Conservation (phyloP, 2,797 vertebrate genomes). For the Dicrostonyx torquatus region DNA sequence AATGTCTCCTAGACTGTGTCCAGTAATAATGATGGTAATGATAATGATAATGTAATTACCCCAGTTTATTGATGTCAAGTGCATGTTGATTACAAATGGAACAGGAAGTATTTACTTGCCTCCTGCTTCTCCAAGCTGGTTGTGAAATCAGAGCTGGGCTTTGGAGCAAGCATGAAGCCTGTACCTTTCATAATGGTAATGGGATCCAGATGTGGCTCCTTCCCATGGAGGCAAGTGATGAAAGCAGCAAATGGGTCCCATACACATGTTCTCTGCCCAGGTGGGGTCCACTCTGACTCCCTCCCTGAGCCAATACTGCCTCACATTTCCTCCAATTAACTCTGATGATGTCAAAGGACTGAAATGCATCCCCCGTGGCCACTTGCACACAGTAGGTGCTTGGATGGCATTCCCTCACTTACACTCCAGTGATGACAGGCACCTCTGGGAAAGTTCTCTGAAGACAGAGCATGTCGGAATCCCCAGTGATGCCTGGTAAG, state of each 20-base stretch:
- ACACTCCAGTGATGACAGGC: not conserved
- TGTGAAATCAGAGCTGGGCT: constrained; percentile 91
- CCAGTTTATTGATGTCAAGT: constrained; percentile 85
- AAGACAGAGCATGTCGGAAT: not conserved
- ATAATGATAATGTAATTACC: constrained; percentile 83
- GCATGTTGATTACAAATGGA: constrained; percentile 86
- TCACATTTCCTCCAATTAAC: constrained; percentile 75
- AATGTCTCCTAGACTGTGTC: constrained; percentile 79
- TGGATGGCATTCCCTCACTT: not conserved
- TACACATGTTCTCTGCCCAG: constrained; percentile 91
- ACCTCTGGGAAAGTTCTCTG: not conserved
- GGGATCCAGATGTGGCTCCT: constrained; percentile 93
- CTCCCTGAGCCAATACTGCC: constrained; percentile 84
- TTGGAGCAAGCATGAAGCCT: constrained; percentile 89
- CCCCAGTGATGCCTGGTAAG: not conserved
- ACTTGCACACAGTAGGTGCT: constrained; percentile 72
- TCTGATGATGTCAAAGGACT: constrained; percentile 75
- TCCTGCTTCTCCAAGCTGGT: constrained; percentile 89
- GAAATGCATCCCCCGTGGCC: not conserved
- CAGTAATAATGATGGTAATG: constrained; percentile 84
- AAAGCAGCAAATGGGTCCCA: constrained; percentile 93
- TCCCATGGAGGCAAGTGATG: constrained; percentile 96
- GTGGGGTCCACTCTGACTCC: constrained; percentile 91
- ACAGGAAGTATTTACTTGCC: constrained; percentile 87
- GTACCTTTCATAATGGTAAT: constrained; percentile 96